A percentile compares a stretch with the other conserved stretches of the same genome.
phyloP scores from a whole-genome alignment of 2,797 vertebrate species.

The Poecilia wingei region DNA sequence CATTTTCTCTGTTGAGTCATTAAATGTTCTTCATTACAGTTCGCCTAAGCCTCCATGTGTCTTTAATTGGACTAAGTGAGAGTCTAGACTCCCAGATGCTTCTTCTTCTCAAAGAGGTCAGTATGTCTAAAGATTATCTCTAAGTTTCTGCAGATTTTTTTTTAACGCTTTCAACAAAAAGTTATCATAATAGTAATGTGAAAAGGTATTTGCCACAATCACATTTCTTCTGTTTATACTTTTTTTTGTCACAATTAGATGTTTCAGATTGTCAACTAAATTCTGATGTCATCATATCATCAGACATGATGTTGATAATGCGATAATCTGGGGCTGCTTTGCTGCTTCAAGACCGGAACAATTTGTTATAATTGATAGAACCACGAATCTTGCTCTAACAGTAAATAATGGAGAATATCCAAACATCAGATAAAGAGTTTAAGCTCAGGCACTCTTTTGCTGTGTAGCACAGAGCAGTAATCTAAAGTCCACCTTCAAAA shows the following conservation, averaged over 20 bases:
- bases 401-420: not conserved
- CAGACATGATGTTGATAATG: not conserved
- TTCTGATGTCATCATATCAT: not conserved
- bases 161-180: not conserved
- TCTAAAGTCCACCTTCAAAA: not conserved
- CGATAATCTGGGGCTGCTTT: not conserved
- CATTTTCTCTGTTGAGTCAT: not conserved
- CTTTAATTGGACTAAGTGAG: conserved; percentile 44
- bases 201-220: not conserved
- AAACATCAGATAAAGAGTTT: not conserved
- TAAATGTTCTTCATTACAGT: conserved; percentile 30
- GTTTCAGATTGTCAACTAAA: not conserved
- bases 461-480: not conserved
- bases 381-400: not conserved
- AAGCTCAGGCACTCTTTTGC: not conserved
- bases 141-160: not conserved
- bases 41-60: conserved; percentile 47
- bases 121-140: conserved; percentile 4
- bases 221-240: not conserved
- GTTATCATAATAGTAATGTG: not conserved
- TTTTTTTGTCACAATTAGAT: not conserved
- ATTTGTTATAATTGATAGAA: not conserved
- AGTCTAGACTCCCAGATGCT: conserved; percentile 47
- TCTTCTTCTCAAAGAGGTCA: conserved; percentile 52
- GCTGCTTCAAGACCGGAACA: not conserved